Evolutionary conservation across 2,113 vertebrate species (phyloP), one percentile per base, ranked within the genome.

Genomic region (Philantomba maxwellii): DNA sequence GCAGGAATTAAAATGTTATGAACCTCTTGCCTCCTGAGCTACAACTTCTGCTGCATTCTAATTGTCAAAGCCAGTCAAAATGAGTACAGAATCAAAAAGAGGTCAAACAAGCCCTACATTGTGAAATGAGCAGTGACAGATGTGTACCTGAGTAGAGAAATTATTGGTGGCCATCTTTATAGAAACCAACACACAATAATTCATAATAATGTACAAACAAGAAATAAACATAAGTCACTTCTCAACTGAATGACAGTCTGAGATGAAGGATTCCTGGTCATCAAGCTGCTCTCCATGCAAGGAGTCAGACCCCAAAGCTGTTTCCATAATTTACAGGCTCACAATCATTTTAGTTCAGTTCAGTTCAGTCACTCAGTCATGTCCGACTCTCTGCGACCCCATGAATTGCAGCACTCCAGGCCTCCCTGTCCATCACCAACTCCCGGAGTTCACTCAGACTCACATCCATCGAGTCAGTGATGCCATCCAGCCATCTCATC

Each of bases 371-470:
- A 36, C 4, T 36, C n/a, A 70, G 19, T 70, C 5, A 5, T 70
- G 19, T 36, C 33, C 2, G 0, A 70, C n/a, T 36, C 19, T 36
- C 6, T 70, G n/a, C 1, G 9, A 36, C n/a, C 19, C n/a, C 64
- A 36, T 0, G 5, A 9, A 70, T n/a, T 23, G 64, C n/a, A 70
- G 64, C 64, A 36, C 0, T 0, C n/a, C n/a, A 70, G 19, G 64
- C n/a, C 6, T 70, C 64, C n/a, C n/a, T 70, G 64, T 70, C 64
- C 64, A 70, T 70, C 64, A 70, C 17, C n/a, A 70, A 36, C 17
- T 70, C 19, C n/a, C 9, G 0, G 64, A 70, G n/a, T 5, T 70
- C 12, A 23, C 64, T 6, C 17, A 70, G 11, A 70, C 17, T 23
- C n/a, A 70, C 36, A 9, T 70, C n/a, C 19, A 36, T 21, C 5